Evolutionary conservation across 92 coral and sea anemone species (phyloP).

Genomic region (Ricordea florida): DNA sequence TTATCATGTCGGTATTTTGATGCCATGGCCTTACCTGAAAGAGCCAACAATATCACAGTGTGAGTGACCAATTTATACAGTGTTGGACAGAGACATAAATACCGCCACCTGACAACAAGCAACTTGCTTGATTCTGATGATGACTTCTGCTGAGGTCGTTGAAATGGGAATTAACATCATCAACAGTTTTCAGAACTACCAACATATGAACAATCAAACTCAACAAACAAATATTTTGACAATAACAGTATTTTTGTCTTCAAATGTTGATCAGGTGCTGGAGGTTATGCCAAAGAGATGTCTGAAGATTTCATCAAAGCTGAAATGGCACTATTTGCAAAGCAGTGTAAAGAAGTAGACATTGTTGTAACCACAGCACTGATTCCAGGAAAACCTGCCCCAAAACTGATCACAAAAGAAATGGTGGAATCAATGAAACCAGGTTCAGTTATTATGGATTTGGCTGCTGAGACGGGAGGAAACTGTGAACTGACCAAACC

Average conservation of each 20-base stretch:
- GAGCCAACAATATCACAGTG: no score
- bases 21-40: no score
- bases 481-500: constrained; percentile 96
- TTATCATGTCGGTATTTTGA: no score
- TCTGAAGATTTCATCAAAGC: constrained; percentile 85
- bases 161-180: no score
- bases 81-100: no score
- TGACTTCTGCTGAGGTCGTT: no score
- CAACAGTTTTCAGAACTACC: no score
- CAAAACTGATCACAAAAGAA: constrained; percentile 88
- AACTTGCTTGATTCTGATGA: no score
- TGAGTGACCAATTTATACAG: no score
- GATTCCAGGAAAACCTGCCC: constrained; percentile 98
- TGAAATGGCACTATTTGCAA: constrained; percentile 89
- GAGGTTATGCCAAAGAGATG: constrained; percentile 97
- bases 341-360: constrained; percentile 97
- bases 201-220: not conserved
- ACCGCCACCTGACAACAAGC: no score
- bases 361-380: constrained; percentile 93
- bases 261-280: constrained; percentile 58
- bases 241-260: not conserved
- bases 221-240: not conserved
- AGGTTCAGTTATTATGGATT: constrained; percentile 96
- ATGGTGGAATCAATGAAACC: constrained; percentile 99
- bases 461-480: constrained; percentile 97